A percentile compares a stretch with the other conserved stretches of the same genome.
phyloP scores from a whole-genome alignment of 2,888 invertebrate genomes.

The Leptinotarsa peninsularis region DNA sequence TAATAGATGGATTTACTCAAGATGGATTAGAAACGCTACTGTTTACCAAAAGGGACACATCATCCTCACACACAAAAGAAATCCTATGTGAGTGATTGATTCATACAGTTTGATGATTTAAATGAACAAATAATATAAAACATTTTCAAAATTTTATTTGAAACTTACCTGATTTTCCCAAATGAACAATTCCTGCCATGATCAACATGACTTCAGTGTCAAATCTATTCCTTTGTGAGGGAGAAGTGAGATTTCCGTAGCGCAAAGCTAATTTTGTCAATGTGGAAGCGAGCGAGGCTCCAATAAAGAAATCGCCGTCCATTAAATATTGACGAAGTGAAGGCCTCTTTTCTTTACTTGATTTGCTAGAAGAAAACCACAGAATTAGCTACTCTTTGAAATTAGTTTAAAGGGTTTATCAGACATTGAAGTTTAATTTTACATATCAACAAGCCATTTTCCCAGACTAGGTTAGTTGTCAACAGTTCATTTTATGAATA shows the following conservation, averaged over 20 bases:
- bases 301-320: conserved; percentile 96
- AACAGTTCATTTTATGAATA: no score
- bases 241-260: conserved; percentile 68
- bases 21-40: no score
- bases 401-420: no score
- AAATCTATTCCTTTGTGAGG: conserved; percentile 69
- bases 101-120: no score
- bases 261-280: conserved; percentile 90
- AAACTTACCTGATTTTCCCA: conserved; percentile 79
- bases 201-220: conserved; percentile 89
- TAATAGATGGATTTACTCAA: no score
- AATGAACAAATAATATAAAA: neutral
- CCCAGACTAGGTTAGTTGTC: no score
- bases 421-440: no score
- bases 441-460: no score
- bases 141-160: neutral
- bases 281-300: conserved; percentile 90
- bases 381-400: neutral
- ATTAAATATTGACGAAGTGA: conserved; percentile 88
- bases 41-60: no score
- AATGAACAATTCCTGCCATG: conserved; percentile 85
- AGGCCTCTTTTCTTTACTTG: conserved; percentile 79
- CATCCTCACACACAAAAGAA: no score
- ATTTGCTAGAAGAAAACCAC: conserved; percentile 60
- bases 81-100: no score